Evolutionary conservation across 2,888 invertebrate species (phyloP), one percentile per base, ranked within the genome.

Genomic region (Orgyia antiqua): DNA sequence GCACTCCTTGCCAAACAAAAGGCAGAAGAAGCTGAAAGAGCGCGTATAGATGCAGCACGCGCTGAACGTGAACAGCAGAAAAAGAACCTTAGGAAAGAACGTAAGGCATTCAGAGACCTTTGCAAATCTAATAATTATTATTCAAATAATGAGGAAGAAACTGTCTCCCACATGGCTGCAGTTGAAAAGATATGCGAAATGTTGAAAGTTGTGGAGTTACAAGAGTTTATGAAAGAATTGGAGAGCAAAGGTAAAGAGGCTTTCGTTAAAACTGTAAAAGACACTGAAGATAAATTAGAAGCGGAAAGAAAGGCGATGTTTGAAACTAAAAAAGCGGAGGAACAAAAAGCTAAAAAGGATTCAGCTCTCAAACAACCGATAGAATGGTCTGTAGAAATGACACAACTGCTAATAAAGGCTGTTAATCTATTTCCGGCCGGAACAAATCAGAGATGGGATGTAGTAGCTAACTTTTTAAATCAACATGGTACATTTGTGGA

Each of bases 351-450:
- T 10, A 88, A 87, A 49, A 87, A 87, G 41, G 75, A 74, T 5
- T 51, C 68, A 2, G 74, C 74, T 2, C 54, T 86, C 8, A 87
- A 83, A 51, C 72, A 79, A 2, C 83, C 88, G 0, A 86, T 89
- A 7, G 89, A 88, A 34, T 99, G 99, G 99, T 89, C 89, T 8
- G 90, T 91, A 29, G 94, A 94, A 38, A 95, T 97, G 69, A 88
- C 96, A 10, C 95, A 96, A 63, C 83, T 96, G 25, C 88, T 99
- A 2, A 97, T 99, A 30, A 99, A 99, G 77, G 98, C 97, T 10
- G 98, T 99, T 0, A 99, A 99, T 78, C 77, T 99, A 3, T 99
- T 98, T 71, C 99, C 99, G 0, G 98, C 98, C 4, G 99, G 84
- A 7, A 99, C 99, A 0, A 94, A 93, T 60, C 94, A 96, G 65